Evolutionary conservation across 2,113 vertebrate species (phyloP), one percentile per base, ranked within the genome.

Genomic region (Ceratotherium simum): DNA sequence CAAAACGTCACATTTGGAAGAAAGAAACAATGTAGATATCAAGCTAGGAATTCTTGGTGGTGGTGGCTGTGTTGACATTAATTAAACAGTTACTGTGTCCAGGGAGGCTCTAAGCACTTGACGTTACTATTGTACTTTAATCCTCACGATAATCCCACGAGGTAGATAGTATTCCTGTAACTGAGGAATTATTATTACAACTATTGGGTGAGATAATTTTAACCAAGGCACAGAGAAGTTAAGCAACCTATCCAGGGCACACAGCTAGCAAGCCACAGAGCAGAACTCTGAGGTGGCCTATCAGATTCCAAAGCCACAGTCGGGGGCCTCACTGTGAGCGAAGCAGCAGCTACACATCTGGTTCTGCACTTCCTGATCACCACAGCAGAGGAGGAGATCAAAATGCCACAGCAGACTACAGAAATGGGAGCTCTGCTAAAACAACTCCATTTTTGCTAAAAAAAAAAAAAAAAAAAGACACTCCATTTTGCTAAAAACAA

Each of bases 191-290:
- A 21, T 60, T 29, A 7, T 14, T 29, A 25, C 51, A 42, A 76
- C 21, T 6, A 1, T 0, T 31, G 33, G 46, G 54, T 3, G 29
- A 27, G 46, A 4, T 14, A 1, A 69, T 36, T 48, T 58, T 39
- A 79, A 91, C 46, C 21, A 8, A 82, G 56, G 72, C 17, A 29
- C 85, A 85, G 27, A 87, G 92, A 81, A 76, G n/a, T 58, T 64
- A 56, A n/a, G 56, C 75, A 25, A 18, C 9, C 56, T 20, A 4
- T 60, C 79, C 20, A 33, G 33, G 67, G n/a, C 27, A 95, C 46
- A 60, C 10, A 54, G 79, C 20, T 8, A 54, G 79, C 20, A 36
- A 89, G 54, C 54, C 5, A 1, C 0, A 51, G 16, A 70, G 54
- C 54, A 9, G 0, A 39, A 21, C 27, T 62, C 6, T 21, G 27